Evolutionary conservation across 2,113 vertebrate genomes (phyloP).

Genomic region (Paedocypris sp.): DNA sequence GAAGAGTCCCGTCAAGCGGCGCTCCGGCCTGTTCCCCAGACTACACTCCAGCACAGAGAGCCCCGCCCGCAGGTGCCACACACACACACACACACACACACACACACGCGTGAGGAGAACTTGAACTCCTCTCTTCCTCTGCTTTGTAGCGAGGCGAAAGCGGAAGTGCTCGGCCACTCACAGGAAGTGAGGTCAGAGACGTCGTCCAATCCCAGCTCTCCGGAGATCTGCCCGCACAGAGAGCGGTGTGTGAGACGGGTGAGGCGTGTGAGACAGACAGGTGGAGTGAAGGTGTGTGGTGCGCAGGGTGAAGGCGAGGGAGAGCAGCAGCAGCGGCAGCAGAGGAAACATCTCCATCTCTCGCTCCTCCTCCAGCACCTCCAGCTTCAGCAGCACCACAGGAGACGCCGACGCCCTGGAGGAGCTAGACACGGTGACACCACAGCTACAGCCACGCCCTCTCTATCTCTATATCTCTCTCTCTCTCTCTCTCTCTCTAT

Average conservation of each 20-base stretch:
- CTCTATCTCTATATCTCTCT: background rate
- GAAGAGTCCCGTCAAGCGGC: conserved; percentile 86
- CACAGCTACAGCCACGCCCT: background rate
- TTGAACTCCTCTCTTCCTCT: background rate
- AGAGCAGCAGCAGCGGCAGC: conserved; percentile 68
- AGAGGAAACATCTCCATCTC: conserved; percentile 92
- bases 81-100: conserved; percentile 58
- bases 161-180: conserved; percentile 69
- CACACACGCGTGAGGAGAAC: background rate
- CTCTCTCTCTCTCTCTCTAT: no score
- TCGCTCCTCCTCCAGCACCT: conserved; percentile 90
- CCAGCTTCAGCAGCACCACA: conserved; percentile 92
- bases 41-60: conserved; percentile 81
- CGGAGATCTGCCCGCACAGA: conserved; percentile 88
- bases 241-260: conserved; percentile 79
- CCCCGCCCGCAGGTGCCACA: conserved; percentile 62
- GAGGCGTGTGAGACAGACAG: no score
- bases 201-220: conserved; percentile 90
- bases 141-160: conserved; percentile 71
- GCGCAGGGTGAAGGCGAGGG: conserved; percentile 79
- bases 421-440: conserved; percentile 78
- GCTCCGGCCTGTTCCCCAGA: conserved; percentile 87
- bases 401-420: conserved; percentile 85
- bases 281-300: background rate
- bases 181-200: conserved; percentile 87